A percentile compares a stretch with the other conserved stretches of the same genome.
These are phyloP conservation scores for Buphagus erythrorhynchus DNA, from an alignment of 2,797 vertebrate genomes.

Conservation along the genomic window DNA sequence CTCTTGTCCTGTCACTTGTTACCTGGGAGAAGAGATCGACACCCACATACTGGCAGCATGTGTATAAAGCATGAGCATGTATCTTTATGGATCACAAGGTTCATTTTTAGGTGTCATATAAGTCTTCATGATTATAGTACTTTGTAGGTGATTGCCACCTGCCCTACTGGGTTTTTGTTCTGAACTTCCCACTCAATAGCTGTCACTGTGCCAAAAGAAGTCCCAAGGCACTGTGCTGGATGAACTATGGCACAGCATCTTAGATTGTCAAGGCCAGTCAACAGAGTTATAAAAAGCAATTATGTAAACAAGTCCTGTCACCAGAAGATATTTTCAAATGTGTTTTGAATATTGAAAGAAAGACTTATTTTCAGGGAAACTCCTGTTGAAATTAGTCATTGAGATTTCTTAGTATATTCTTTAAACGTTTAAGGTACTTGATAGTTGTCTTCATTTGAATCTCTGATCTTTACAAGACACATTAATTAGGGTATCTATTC, in stretches of 20 bases:
- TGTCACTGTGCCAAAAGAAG: not conserved
- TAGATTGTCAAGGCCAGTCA: not conserved
- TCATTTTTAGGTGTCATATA: rapidly evolving
- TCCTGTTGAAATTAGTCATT: not conserved
- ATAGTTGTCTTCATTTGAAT: not conserved
- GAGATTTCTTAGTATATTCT: not conserved
- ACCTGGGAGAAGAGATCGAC: not conserved
- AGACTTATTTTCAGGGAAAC: not conserved
- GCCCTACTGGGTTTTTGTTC: not conserved
- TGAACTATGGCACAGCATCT: not conserved
- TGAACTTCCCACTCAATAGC: not conserved
- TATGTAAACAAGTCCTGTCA: not conserved
- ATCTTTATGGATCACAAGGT: not conserved
- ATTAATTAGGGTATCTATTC: constrained; percentile 3
- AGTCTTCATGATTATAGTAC: not conserved
- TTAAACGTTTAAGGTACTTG: not conserved
- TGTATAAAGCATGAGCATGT: not conserved
- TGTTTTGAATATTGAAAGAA: not conserved
- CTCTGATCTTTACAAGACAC: not conserved
- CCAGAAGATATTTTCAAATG: not conserved
- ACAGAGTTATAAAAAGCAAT: not conserved
- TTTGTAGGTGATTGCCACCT: not conserved
- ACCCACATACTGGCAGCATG: not conserved
- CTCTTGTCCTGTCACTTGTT: not conserved
- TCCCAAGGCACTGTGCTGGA: not conserved